Evolutionary conservation across 2,797 vertebrate genomes (phyloP).

Genomic region (Sebastes minor): DNA sequence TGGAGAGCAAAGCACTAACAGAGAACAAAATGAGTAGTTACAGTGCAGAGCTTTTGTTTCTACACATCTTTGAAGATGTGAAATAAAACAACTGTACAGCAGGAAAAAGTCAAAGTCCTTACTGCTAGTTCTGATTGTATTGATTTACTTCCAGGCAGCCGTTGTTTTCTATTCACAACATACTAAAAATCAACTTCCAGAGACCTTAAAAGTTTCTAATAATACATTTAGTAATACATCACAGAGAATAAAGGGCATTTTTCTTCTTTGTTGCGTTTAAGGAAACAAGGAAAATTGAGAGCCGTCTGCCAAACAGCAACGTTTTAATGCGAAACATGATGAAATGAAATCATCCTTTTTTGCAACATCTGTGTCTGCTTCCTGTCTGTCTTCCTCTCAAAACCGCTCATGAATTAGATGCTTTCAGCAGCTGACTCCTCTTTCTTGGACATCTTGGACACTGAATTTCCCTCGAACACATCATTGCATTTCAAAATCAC

Average conservation of each 20-base stretch:
- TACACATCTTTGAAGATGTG: constrained; percentile 20
- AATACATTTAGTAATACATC: constrained; percentile 42
- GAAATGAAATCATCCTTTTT: constrained; percentile 36
- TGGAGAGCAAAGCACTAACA: constrained; percentile 8
- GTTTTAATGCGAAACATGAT: constrained; percentile 47
- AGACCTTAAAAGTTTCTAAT: constrained; percentile 29
- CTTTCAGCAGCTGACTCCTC: constrained; percentile 22
- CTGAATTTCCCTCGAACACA: constrained; percentile 7
- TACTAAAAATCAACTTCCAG: constrained; percentile 17
- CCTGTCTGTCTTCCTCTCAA: constrained; percentile 26
- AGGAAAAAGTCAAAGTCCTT: not conserved
- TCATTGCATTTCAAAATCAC: constrained; percentile 3
- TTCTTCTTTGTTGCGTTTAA: constrained; percentile 26
- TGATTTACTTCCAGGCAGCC: constrained; percentile 35
- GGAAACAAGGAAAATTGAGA: constrained; percentile 18
- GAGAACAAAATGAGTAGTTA: constrained; percentile 12
- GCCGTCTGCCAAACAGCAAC: constrained; percentile 21
- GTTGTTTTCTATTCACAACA: constrained; percentile 35
- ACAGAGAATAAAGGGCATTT: constrained; percentile 12
- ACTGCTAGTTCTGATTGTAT: constrained; percentile 22
- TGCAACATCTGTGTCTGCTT: constrained; percentile 53
- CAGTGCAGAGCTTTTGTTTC: constrained; percentile 16
- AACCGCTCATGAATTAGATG: constrained; percentile 21
- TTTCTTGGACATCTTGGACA: constrained; percentile 8
- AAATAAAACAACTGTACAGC: constrained; percentile 33